These are phyloP conservation scores for Hydropsyche betteni DNA, from an alignment of 2,888 invertebrate species.

Conservation along the genomic window DNA sequence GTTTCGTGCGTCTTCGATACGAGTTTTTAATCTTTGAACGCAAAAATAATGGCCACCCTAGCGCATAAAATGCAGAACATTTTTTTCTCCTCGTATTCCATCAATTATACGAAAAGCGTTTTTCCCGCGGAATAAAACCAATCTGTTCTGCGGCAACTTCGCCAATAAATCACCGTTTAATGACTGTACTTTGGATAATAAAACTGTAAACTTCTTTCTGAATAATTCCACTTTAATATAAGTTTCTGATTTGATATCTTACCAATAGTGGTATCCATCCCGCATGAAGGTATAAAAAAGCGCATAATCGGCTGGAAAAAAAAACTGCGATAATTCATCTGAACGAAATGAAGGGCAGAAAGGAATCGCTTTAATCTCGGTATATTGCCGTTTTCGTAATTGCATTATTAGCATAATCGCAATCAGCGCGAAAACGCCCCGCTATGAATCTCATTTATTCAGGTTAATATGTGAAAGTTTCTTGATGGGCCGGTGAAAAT, in stretches of 20 bases:
- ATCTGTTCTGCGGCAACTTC: slow-evolving; percentile 45
- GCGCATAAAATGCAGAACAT: slow-evolving; percentile 34
- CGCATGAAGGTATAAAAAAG: too few species aligned
- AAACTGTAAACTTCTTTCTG: slow-evolving; percentile 45
- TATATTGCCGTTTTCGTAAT: slow-evolving; percentile 12
- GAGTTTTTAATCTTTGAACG: too few species aligned
- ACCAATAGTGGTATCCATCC: slow-evolving; percentile 10
- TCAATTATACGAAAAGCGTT: slow-evolving; percentile 38
- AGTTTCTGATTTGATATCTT: slow-evolving; percentile 38
- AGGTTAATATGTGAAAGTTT: slow-evolving; percentile 27
- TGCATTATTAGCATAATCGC: slow-evolving; percentile 24
- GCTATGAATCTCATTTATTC: slow-evolving; percentile 29
- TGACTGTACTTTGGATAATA: slow-evolving; percentile 46
- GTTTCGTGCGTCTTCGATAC: neutral
- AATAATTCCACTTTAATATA: slow-evolving; percentile 44
- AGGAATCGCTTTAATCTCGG: slow-evolving; percentile 8
- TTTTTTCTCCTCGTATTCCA: slow-evolving; percentile 34
- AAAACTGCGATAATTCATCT: too few species aligned
- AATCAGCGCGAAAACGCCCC: slow-evolving; percentile 19
- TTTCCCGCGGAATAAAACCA: slow-evolving; percentile 42
- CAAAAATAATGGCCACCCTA: slow-evolving; percentile 22
- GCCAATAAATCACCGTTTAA: slow-evolving; percentile 46
- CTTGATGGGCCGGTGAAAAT: slow-evolving; percentile 29
- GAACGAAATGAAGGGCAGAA: neutral
- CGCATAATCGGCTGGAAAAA: neutral